These are phyloP conservation scores for Loripinus fragilis DNA, from an alignment of 2,888 invertebrate species.

Conservation along the genomic window DNA sequence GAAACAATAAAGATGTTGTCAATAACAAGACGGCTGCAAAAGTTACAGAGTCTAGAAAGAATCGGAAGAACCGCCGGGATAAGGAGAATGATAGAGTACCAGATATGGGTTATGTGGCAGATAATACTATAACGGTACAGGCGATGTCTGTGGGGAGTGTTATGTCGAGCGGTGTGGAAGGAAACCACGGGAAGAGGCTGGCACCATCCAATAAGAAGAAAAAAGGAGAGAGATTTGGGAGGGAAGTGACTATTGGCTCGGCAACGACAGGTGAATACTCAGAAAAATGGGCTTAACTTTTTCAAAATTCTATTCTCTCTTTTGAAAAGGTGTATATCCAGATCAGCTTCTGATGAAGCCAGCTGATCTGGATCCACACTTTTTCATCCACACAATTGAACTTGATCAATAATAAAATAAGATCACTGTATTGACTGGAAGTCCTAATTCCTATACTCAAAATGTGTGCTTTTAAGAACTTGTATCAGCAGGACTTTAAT, in stretches of 20 bases:
- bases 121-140: not conserved
- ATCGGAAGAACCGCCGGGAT: slow-evolving; percentile 63
- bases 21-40: slow-evolving; percentile 37
- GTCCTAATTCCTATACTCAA: too few species aligned
- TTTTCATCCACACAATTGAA: too few species aligned
- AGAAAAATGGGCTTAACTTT: too few species aligned
- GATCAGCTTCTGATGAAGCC: too few species aligned
- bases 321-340: too few species aligned
- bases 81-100: slow-evolving; percentile 40
- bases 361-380: too few species aligned
- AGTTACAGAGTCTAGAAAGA: slow-evolving; percentile 66
- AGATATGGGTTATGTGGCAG: slow-evolving; percentile 6
- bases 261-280: slow-evolving; percentile 44
- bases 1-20: slow-evolving; percentile 51
- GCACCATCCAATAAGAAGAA: slow-evolving; percentile 34
- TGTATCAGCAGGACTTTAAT: too few species aligned
- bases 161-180: not conserved
- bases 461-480: too few species aligned
- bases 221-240: slow-evolving; percentile 28
- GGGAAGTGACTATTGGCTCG: not conserved
- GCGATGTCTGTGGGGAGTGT: not conserved
- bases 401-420: too few species aligned
- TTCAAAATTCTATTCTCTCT: too few species aligned
- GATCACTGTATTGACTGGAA: too few species aligned
- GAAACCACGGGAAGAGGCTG: slow-evolving; percentile 15